Base-by-base conservation (phyloP, 2,888 invertebrate species). In the Plagodis dolabraria region DNA sequence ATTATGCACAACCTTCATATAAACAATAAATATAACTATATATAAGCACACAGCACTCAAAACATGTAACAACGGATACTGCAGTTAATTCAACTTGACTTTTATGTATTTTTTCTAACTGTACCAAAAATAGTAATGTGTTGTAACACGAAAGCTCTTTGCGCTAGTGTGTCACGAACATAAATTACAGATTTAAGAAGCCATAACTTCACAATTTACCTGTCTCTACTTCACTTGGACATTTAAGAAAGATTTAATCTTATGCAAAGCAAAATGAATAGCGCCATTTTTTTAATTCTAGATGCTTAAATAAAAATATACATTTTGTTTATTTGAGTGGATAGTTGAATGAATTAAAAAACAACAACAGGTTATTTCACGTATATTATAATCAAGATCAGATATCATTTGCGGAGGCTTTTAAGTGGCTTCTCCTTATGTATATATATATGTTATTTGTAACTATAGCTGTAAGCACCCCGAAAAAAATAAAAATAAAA, bases 31-130 rank as follows among this genome's bases (percentile, higher is more conserved):
- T 4, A 22, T 22, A 22, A 22, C 22, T 22, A 4, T 7, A 5
- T 36, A 36, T 36, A 40, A 40, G 10, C 10, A 35, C 47, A 35
- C 12, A 10, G 35, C 51, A 42, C 35, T 40, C 8, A 33, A 53
- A 40, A 50, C 58, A 53, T 45, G 43, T 47, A 35, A 7, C 53
- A 53, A 45, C 22, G 40, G 7, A 48, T 34, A 52, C 52, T 22
- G 38, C 38, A 48, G 56, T 53, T 60, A 53, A 61, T 61, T 50
- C 49, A 46, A 61, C 48, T 43, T 47, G 60, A 61, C 56, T 40
- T 61, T 61, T 57, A 61, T 61, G 56, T 53, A 46, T 61, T 53
- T 61, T 57, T 61, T 53, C 53, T 60, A 60, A 60, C 60, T 34
- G 56, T 60, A 47, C 55, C 36, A 6, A 44, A 8, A 9, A n/a